Evolutionary conservation across 2,888 invertebrate genomes (phyloP).

Genomic region (Papilio protenor): DNA sequence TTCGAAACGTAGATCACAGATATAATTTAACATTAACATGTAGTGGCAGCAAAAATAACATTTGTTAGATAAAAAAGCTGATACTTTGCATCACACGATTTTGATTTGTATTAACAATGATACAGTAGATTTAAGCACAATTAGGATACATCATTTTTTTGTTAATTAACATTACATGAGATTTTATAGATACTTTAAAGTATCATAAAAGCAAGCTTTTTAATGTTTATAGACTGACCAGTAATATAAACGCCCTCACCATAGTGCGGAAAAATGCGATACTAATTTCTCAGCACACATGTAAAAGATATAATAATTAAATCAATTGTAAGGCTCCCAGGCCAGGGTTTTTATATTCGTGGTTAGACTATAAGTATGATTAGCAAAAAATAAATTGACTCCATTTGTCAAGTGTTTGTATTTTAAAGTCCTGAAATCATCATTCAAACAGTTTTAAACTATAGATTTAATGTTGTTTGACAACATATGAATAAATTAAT

Average conservation of each 20-base stretch:
- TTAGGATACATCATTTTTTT: not conserved
- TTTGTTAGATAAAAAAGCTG: conserved; percentile 85
- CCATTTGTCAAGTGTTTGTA: too few relatives aligned
- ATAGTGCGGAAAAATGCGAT: too few relatives aligned
- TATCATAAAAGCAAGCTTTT: not conserved
- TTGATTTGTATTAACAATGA: not conserved
- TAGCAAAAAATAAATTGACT: too few relatives aligned
- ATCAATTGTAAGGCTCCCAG: too few relatives aligned
- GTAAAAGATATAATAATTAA: too few relatives aligned
- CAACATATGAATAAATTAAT: not conserved
- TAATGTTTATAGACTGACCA: not conserved
- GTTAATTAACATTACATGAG: not conserved
- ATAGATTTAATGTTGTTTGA: conserved; percentile 8
- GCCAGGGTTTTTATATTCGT: too few relatives aligned
- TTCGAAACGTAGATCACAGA: conserved; percentile 44
- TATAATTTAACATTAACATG: conserved; percentile 53
- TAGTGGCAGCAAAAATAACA: conserved; percentile 3
- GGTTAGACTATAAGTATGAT: too few relatives aligned
- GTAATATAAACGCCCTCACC: too few relatives aligned
- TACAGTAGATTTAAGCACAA: not conserved
- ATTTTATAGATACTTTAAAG: not conserved
- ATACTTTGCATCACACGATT: not conserved
- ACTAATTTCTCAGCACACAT: too few relatives aligned
- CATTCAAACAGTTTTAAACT: not conserved
- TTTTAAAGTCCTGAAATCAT: not conserved